Conservation (phyloP, 1,140 invertebrate species). For the Meloidogyne hapla region DNA sequence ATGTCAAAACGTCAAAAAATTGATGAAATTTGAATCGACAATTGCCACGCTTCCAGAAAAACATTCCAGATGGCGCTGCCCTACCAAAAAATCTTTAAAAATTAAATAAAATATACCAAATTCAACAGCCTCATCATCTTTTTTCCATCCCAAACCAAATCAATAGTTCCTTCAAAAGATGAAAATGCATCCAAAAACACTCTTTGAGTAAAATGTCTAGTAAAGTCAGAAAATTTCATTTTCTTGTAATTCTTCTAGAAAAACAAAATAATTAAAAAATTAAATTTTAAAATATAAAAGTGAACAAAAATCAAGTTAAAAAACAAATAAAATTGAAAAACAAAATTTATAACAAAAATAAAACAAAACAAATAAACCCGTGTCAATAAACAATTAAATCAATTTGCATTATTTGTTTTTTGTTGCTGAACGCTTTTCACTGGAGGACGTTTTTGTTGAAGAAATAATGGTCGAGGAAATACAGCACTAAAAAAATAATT, state of each 20-base stretch:
- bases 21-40: too few species aligned
- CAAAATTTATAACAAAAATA: conserved; percentile 11
- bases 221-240: conserved; percentile 2
- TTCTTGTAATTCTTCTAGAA: neutral
- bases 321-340: neutral
- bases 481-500: conserved; percentile 18
- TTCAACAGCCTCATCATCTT: conserved; percentile 35
- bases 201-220: conserved; percentile 35
- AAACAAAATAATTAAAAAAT: neutral
- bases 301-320: neutral
- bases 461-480: conserved; percentile 18
- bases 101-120: conserved; percentile 21
- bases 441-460: neutral
- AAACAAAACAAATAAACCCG: neutral
- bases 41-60: too few species aligned
- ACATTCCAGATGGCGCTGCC: too few species aligned
- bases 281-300: neutral
- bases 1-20: too few species aligned
- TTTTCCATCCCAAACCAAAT: conserved; percentile 35
- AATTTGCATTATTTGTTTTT: neutral
- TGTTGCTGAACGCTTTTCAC: neutral
- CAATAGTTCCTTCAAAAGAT: conserved; percentile 27
- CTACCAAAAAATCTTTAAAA: conserved; percentile 8
- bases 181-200: conserved; percentile 35
- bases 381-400: neutral